Conservation (phyloP, 2,888 invertebrate genomes). For the Oligia fasciuncula region DNA sequence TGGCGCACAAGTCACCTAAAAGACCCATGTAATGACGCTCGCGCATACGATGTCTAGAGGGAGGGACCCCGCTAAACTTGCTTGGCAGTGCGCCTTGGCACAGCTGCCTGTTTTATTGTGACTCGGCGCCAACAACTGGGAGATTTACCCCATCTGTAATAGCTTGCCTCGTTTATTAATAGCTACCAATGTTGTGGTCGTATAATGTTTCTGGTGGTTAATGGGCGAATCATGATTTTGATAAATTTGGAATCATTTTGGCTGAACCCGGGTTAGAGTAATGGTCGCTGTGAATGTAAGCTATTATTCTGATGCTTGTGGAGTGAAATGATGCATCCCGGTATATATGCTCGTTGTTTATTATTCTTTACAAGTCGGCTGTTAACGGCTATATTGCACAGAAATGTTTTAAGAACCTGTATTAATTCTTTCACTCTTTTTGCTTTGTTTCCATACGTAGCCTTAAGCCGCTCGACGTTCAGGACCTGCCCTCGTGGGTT, state of each 20-base stretch:
- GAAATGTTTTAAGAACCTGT: conserved; percentile 18
- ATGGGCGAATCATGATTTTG: conserved; percentile 78
- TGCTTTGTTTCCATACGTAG: neutral
- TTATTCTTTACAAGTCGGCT: conserved; percentile 12
- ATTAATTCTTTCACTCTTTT: conserved; percentile 20
- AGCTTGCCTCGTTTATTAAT: conserved; percentile 79
- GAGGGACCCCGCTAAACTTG: conserved; percentile 74
- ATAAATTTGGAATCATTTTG: conserved; percentile 74
- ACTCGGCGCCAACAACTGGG: conserved; percentile 80
- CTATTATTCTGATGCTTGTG: conserved; percentile 45
- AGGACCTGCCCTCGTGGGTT: neutral
- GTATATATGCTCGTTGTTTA: conserved; percentile 27
- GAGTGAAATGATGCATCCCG: conserved; percentile 48
- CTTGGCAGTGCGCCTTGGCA: conserved; percentile 84
- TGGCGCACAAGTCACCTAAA: conserved; percentile 56
- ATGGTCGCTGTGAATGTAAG: conserved; percentile 57
- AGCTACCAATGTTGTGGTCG: conserved; percentile 76
- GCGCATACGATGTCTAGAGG: conserved; percentile 60
- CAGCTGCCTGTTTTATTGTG: conserved; percentile 80
- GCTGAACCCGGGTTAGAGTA: conserved; percentile 54
- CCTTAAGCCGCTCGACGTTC: neutral
- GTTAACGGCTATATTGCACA: neutral
- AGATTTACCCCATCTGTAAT: conserved; percentile 82
- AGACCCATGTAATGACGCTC: conserved; percentile 58
- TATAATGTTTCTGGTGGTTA: conserved; percentile 77